These are phyloP conservation scores for Propithecus perrieri DNA, from an alignment of 2,797 vertebrate species.

Conservation along the genomic window DNA sequence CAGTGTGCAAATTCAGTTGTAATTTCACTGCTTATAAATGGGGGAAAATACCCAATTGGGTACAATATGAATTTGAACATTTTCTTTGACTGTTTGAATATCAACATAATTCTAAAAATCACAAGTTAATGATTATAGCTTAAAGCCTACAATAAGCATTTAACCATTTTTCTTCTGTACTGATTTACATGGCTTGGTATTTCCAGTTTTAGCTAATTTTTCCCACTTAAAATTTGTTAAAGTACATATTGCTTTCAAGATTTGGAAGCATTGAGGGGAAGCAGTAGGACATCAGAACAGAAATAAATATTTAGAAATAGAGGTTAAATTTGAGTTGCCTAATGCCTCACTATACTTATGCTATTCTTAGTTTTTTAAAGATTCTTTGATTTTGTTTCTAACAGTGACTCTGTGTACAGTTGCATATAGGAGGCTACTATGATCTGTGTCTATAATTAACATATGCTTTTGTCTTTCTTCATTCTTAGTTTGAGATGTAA, in stretches of 20 bases:
- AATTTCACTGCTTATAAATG: not conserved
- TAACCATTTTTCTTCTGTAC: not conserved
- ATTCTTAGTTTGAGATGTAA: not conserved
- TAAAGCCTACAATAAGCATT: not conserved
- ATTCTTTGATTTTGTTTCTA: not conserved
- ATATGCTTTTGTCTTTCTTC: not conserved
- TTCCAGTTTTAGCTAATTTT: not conserved
- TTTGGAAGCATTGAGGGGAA: not conserved
- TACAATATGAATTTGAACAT: not conserved
- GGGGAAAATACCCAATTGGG: not conserved
- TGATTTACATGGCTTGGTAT: not conserved
- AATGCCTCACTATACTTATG: accelerated
- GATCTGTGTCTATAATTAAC: not conserved
- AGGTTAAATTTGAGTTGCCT: not conserved
- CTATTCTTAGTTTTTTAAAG: not conserved
- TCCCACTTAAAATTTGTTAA: not conserved
- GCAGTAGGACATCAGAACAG: not conserved
- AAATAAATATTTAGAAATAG: no score
- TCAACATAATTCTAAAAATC: not conserved
- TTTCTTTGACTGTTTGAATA: not conserved
- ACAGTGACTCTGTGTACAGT: not conserved
- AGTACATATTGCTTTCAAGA: not conserved
- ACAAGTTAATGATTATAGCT: not conserved
- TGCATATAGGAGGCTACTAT: not conserved
- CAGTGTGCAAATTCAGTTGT: not conserved